Percentiles rank a stretch among this genome's conserved stretches.
These are phyloP conservation scores for Marcusenius ussheri DNA, from an alignment of 2,113 vertebrate species.

Conservation along the genomic window DNA sequence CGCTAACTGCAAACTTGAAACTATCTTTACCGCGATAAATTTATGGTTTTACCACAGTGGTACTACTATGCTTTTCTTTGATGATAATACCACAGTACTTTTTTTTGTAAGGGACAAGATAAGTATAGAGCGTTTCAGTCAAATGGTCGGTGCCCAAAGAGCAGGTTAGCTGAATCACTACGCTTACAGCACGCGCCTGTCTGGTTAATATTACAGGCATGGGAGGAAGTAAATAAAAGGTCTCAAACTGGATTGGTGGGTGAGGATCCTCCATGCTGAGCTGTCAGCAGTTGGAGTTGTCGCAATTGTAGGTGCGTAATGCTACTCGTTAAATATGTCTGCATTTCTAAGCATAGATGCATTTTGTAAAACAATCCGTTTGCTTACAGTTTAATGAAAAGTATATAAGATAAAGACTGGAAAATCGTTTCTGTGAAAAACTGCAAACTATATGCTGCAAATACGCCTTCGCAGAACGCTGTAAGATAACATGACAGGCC, in stretches of 20 bases:
- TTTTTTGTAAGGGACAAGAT: neutral
- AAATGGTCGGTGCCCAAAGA: neutral
- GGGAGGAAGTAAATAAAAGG: neutral
- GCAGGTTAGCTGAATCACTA: neutral
- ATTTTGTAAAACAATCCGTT: neutral
- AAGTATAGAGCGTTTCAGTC: neutral
- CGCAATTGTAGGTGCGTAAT: neutral
- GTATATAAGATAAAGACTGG: neutral
- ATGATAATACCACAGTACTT: neutral
- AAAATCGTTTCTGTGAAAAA: neutral
- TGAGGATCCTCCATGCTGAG: neutral
- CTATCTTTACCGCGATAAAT: neutral
- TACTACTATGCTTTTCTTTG: neutral
- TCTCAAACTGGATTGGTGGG: slow-evolving; percentile 5
- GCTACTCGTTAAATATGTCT: neutral
- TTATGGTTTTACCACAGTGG: neutral
- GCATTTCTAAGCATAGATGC: neutral
- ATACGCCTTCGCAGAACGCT: neutral
- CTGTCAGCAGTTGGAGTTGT: neutral
- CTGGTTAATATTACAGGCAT: neutral
- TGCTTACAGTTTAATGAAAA: neutral
- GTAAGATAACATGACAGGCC: neutral
- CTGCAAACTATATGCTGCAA: neutral
- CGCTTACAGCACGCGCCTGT: neutral
- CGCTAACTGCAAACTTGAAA: neutral